phyloP scores from a whole-genome alignment of 2,113 vertebrate genomes.

The Naja naja region DNA sequence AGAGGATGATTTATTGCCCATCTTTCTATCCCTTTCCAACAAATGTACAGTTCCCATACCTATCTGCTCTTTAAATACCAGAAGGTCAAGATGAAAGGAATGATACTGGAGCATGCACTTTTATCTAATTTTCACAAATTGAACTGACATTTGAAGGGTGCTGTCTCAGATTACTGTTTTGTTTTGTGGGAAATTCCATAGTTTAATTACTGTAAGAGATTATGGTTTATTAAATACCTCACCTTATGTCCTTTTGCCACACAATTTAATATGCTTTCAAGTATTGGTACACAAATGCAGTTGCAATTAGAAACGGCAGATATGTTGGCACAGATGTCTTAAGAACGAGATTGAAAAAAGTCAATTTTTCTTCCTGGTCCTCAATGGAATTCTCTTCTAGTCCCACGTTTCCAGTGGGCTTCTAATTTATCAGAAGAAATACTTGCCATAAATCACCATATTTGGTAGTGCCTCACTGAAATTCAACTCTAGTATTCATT shows the following conservation, averaged over 20 bases:
- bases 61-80: background rate
- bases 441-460: too few relatives aligned
- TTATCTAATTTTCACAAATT: background rate
- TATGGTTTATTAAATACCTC: background rate
- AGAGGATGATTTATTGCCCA: background rate
- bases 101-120: background rate
- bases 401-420: slow-evolving; percentile 11
- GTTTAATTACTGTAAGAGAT: background rate
- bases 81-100: background rate
- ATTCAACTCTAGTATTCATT: slow-evolving; percentile 26
- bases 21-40: background rate
- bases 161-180: background rate
- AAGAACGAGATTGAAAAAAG: slow-evolving; percentile 5
- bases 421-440: background rate
- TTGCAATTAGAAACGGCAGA: background rate
- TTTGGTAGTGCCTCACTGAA: background rate
- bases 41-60: background rate
- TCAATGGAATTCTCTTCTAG: background rate
- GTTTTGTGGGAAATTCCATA: background rate
- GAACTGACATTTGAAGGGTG: background rate
- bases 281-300: background rate
- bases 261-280: background rate
- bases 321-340: background rate
- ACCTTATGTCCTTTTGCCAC: background rate
- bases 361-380: slow-evolving; percentile 8